These are phyloP conservation scores for Poeciliopsis paucimaculata DNA, from an alignment of 2,797 vertebrate species.

Conservation along the genomic window DNA sequence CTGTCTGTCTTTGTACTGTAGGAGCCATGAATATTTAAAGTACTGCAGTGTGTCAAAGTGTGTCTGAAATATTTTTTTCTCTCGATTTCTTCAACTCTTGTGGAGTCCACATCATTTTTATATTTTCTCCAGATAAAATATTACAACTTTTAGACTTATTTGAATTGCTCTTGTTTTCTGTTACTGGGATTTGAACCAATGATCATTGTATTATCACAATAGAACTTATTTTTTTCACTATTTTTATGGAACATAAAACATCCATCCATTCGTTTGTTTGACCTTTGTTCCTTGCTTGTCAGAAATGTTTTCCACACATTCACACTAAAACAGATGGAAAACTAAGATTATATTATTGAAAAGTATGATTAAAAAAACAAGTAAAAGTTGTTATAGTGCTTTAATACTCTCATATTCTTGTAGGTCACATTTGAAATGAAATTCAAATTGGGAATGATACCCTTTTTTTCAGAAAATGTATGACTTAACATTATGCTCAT, in stretches of 20 bases:
- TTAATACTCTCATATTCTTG: background rate
- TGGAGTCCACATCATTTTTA: slow-evolving; percentile 12
- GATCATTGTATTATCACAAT: background rate
- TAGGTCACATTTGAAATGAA: background rate
- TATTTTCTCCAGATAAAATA: background rate
- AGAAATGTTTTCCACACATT: background rate
- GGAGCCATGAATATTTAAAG: slow-evolving; percentile 61
- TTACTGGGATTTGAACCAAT: background rate
- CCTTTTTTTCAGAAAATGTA: background rate
- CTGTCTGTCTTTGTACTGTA: slow-evolving; percentile 41
- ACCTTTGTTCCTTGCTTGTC: background rate
- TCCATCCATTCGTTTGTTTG: too few relatives aligned
- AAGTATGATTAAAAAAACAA: background rate
- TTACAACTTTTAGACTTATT: background rate
- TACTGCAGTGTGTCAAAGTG: slow-evolving; percentile 23
- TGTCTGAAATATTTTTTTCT: slow-evolving; percentile 39
- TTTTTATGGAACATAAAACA: background rate
- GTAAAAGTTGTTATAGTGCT: background rate
- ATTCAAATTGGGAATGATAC: background rate
- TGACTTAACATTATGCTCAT: background rate
- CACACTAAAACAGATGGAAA: background rate
- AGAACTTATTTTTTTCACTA: background rate
- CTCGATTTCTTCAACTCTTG: slow-evolving; percentile 45
- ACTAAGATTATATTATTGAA: background rate
- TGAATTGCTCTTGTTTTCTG: background rate